Base-by-base conservation (phyloP, 2,797 vertebrate species). In the Cryptoblepharus egeriae region DNA sequence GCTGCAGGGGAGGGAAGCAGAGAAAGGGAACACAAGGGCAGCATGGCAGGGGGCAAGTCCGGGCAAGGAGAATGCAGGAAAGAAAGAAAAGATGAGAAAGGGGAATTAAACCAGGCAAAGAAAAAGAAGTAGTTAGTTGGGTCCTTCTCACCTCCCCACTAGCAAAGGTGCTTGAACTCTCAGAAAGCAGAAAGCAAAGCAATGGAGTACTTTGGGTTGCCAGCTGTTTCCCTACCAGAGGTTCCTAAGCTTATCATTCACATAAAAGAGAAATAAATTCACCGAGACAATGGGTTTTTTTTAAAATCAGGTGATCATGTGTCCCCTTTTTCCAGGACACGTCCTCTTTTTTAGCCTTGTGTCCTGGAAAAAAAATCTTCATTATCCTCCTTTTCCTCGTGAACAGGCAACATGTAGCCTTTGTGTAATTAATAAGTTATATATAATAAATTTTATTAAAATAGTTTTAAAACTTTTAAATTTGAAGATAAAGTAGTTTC, bases 1-100 rank as follows among this genome's bases (percentile, higher is more conserved):
- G 93, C 97, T 97, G 94, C n/a, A 71, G 42, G 26, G 52, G 39
- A 77, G 28, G 85, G 75, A 26, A 58, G 69, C 73, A 32, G 64
- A 70, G 64, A 79, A 35, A 71, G 42, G 75, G 39, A 35, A 71
- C 57, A 60, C 45, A 78, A 26, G 37, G 35, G 64, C 71, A 73
- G 65, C 49, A 61, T n/a, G 18, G 42, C 35, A 49, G 8, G 13
- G 24, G 20, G 35, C 24, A 58, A n/a, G 57, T 15, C 42, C 52
- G 26, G 58, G 67, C 63, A 30, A 24, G 15, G 39, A n/a, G 13
- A 5, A 15, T 63, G 4, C 49, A 28, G 52, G 32, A 15, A 28
- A 1, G 11, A 57, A 16, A 12, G 11, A 28, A 20, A 20, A 24
- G 71, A 3, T 39, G 11, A 42, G 70, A 5, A 60, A 1, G 45